These are phyloP conservation scores for Todus mexicanus DNA, from an alignment of 2,797 vertebrate species.

Conservation along the genomic window DNA sequence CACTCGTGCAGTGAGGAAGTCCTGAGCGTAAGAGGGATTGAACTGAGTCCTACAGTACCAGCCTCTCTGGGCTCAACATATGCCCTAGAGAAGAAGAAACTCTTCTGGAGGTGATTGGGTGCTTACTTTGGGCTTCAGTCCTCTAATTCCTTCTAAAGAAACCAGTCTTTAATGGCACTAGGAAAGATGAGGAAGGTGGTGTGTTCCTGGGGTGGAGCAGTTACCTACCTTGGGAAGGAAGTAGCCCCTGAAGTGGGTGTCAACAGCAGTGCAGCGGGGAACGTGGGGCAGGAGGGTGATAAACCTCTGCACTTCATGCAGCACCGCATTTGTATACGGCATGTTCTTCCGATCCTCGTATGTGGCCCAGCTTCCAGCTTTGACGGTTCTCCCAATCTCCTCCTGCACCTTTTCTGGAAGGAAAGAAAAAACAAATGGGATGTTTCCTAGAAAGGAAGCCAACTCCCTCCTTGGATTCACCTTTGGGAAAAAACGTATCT, in stretches of 20 bases:
- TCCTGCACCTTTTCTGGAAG: slow-evolving; percentile 71
- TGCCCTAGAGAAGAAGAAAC: neutral
- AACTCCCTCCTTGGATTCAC: neutral
- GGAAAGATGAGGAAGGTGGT: neutral
- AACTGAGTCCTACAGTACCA: neutral
- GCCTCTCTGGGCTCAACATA: neutral
- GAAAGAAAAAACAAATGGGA: neutral
- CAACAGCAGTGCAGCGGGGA: slow-evolving; percentile 60
- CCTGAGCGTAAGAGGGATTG: neutral
- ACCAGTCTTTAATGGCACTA: neutral
- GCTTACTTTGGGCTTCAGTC: neutral
- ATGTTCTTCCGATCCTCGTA: slow-evolving; percentile 63
- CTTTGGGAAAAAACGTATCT: neutral
- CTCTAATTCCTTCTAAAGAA: neutral
- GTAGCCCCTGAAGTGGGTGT: slow-evolving; percentile 71
- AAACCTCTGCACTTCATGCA: slow-evolving; percentile 76
- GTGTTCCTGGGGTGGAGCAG: neutral
- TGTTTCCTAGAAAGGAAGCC: neutral
- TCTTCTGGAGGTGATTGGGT: neutral
- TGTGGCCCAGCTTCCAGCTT: slow-evolving; percentile 12
- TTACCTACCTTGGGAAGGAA: slow-evolving; percentile 75
- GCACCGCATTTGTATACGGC: slow-evolving; percentile 71
- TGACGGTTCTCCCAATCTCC: slow-evolving; percentile 67
- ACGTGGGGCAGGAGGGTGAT: slow-evolving; percentile 75
- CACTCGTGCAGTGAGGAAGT: neutral